phyloP scores from a whole-genome alignment of 2,797 vertebrate species.

The Gymnocypris eckloni region DNA sequence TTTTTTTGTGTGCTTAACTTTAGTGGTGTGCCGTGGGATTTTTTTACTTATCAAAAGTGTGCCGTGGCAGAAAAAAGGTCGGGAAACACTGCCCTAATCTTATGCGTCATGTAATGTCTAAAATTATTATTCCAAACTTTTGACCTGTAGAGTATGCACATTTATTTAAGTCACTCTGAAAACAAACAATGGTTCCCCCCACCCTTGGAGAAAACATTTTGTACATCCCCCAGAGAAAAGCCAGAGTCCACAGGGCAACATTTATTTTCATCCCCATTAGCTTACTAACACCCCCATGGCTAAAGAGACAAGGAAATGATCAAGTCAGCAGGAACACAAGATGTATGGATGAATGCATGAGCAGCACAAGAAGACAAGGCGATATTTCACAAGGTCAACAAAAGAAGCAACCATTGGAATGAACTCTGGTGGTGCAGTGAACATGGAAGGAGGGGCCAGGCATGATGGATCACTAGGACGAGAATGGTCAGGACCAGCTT shows the following conservation, averaged over 20 bases:
- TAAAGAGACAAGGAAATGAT: slow-evolving; percentile 70
- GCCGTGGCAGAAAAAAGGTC: too few relatives aligned
- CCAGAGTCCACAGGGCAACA: slow-evolving; percentile 61
- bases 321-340: slow-evolving; percentile 74
- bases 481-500: slow-evolving; percentile 84
- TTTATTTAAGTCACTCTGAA: slow-evolving; percentile 49
- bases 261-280: slow-evolving; percentile 69
- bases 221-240: slow-evolving; percentile 56
- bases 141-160: neutral
- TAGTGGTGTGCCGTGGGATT: too few relatives aligned
- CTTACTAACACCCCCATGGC: slow-evolving; percentile 70
- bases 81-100: too few relatives aligned
- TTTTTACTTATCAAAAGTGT: too few relatives aligned
- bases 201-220: slow-evolving; percentile 63
- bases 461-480: slow-evolving; percentile 87
- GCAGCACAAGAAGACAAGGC: slow-evolving; percentile 69
- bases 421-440: slow-evolving; percentile 75
- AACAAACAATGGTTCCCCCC: neutral
- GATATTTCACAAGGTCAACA: slow-evolving; percentile 86
- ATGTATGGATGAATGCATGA: slow-evolving; percentile 72
- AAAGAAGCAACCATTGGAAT: slow-evolving; percentile 81
- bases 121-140: neutral
- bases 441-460: slow-evolving; percentile 72
- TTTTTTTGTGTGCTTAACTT: too few relatives aligned
- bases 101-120: neutral